Base-by-base conservation (phyloP, 2,113 vertebrate species). In the Nasalis larvatus region DNA sequence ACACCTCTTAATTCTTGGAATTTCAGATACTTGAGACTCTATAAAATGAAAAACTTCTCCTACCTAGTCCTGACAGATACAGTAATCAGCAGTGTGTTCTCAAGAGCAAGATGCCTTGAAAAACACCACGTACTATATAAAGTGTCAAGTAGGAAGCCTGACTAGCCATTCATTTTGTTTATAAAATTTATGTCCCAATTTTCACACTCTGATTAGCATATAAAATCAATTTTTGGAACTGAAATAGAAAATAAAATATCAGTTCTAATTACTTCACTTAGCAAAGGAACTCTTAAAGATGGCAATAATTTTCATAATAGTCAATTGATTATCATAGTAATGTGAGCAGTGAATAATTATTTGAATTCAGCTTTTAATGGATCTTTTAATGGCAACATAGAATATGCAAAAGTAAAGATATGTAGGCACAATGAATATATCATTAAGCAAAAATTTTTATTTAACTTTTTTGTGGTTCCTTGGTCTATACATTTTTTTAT, bases 161-260 rank as follows among this genome's bases (percentile, higher is more conserved):
- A 98, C 96, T 78, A 98, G 78, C 93, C 73, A 76, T 91, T 98
- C 96, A 89, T 95, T 98, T 97, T 98, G 96, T 93, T 98, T 98
- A 97, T 98, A 92, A 97, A 98, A 96, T 97, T 97, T 97, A 92
- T 86, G 94, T 81, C 23, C 96, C 97, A 96, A 98, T 98, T 98
- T 2, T 4, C 20, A 94, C 71, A 95, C 17, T 63, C 47, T 21
- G 47, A 97, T 97, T 98, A 97, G 47, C 87, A 93, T 87, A 93
- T 85, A 88, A 96, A 97, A 93, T 96, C 81, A 90, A 82, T 92
- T 87, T 92, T 77, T 95, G 87, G 82, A 83, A 68, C 49, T 86
- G 93, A 94, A 95, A 58, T 89, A 93, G 93, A 95, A 95, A 98
- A 97, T 97, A 95, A 94, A 95, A 78, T 97, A 97, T 96, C 93